phyloP scores from a whole-genome alignment of 2,888 invertebrate species.

The Catocala fraxini region DNA sequence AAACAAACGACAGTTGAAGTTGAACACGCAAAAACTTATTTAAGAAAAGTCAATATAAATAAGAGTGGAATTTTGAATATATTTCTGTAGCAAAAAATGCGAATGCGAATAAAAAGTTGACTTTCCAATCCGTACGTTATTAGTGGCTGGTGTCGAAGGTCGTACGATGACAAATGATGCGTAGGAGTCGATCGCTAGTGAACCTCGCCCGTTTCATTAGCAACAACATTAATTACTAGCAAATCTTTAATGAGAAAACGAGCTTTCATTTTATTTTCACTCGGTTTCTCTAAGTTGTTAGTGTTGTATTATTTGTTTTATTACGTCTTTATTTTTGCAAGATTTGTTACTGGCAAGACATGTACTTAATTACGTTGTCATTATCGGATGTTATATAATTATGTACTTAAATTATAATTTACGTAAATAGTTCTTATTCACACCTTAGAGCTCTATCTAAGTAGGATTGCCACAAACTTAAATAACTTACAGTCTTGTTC shows the following conservation, averaged over 20 bases:
- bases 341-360: background rate
- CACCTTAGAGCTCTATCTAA: too few species aligned
- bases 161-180: constrained; percentile 82
- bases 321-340: constrained; percentile 13
- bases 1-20: constrained; percentile 19
- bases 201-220: constrained; percentile 78
- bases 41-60: constrained; percentile 21
- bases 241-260: constrained; percentile 76
- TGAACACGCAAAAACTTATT: constrained; percentile 25
- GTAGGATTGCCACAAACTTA: too few species aligned
- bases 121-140: constrained; percentile 65
- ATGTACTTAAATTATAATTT: too few species aligned
- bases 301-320: constrained; percentile 17
- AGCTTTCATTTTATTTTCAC: constrained; percentile 63
- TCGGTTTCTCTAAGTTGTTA: constrained; percentile 45
- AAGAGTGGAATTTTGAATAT: constrained; percentile 21
- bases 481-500: too few species aligned
- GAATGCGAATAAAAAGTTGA: constrained; percentile 57
- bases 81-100: constrained; percentile 46
- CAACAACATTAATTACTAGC: constrained; percentile 81
- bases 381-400: too few species aligned
- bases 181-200: constrained; percentile 77
- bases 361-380: too few species aligned
- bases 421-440: too few species aligned
- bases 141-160: constrained; percentile 75